Percentiles rank a stretch among this genome's conserved stretches.
phyloP scores from a whole-genome alignment of 2,113 vertebrate genomes.

The Neolamprologus kungweensis region DNA sequence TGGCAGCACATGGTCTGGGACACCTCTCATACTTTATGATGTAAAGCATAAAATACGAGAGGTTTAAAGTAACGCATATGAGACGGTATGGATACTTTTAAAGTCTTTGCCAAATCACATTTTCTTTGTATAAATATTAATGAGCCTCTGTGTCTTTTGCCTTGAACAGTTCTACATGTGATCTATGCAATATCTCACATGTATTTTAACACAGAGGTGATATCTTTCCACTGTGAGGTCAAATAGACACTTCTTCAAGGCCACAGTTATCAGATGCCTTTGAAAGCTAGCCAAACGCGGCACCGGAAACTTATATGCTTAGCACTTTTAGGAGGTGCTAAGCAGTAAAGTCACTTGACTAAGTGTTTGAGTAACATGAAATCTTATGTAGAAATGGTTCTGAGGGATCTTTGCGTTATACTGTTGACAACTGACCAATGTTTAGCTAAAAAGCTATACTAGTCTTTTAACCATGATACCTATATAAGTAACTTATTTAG shows the following conservation, averaged over 20 bases:
- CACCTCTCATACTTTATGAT: constrained; percentile 24
- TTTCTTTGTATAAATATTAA: background rate
- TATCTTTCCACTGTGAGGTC: background rate
- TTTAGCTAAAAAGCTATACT: background rate
- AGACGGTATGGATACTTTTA: background rate
- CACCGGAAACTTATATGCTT: background rate
- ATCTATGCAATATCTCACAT: background rate
- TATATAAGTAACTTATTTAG: background rate
- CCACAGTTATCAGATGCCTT: background rate
- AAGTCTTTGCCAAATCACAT: background rate
- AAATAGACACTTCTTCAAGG: background rate
- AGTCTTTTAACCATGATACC: background rate
- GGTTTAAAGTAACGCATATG: background rate
- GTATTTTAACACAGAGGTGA: background rate
- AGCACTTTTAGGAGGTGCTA: background rate
- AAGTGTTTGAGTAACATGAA: background rate
- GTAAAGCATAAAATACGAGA: background rate
- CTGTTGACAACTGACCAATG: background rate
- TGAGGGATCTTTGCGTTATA: background rate
- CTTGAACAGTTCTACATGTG: background rate
- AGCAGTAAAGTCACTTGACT: background rate
- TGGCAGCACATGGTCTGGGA: constrained; percentile 27
- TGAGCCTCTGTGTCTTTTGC: background rate
- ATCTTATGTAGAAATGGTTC: background rate
- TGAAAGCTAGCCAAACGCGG: background rate